Evolutionary conservation across 2,797 vertebrate genomes (phyloP).

Genomic region (Xerus rutilus): DNA sequence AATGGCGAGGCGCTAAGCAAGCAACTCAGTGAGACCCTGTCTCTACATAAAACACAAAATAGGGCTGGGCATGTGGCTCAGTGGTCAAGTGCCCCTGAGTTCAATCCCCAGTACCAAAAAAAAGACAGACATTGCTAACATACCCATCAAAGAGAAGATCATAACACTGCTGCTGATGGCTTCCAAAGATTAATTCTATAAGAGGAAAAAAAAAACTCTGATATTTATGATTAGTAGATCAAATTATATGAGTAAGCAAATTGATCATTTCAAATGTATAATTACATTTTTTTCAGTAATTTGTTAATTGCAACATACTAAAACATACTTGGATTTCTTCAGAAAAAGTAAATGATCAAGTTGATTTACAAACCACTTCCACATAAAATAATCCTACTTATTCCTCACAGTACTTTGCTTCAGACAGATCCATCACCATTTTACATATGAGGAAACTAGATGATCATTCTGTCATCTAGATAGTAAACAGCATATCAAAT

Average conservation of each 20-base stretch:
- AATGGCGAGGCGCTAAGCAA: too few relatives aligned
- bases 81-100: too few relatives aligned
- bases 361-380: conserved; percentile 48
- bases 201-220: conserved; percentile 23
- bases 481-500: background rate
- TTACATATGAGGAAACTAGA: conserved; percentile 27
- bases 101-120: too few relatives aligned
- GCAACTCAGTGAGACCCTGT: too few relatives aligned
- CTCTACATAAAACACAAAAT: too few relatives aligned
- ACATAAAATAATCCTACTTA: conserved; percentile 23
- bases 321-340: conserved; percentile 13
- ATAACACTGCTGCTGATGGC: background rate
- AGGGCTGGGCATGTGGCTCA: too few relatives aligned
- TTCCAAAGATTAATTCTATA: conserved; percentile 23
- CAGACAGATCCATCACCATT: background rate
- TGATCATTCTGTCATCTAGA: background rate
- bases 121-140: background rate
- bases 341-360: background rate
- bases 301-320: conserved; percentile 27
- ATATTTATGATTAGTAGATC: background rate
- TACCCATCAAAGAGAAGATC: background rate
- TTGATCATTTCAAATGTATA: conserved; percentile 48
- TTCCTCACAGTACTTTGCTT: conserved; percentile 37
- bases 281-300: conserved; percentile 42
- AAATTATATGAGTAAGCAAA: conserved; percentile 19